These are phyloP conservation scores for Pipistrellus pygmaeus DNA, from an alignment of 2,797 vertebrate genomes.

Conservation along the genomic window DNA sequence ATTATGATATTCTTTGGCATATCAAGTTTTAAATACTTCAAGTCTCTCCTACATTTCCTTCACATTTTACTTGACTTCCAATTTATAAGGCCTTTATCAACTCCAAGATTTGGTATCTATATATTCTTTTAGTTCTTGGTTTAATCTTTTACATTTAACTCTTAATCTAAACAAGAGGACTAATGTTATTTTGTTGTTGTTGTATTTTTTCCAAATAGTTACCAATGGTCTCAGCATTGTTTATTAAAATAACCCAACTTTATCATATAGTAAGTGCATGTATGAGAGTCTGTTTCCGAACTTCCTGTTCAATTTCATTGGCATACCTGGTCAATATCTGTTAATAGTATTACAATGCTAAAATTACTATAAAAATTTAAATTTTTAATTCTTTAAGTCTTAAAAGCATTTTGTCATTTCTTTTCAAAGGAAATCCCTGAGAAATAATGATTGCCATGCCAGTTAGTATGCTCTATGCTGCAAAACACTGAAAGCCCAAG, in stretches of 20 bases:
- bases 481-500: neutral
- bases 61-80: slow-evolving; percentile 32
- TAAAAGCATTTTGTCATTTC: slow-evolving; percentile 24
- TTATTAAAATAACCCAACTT: slow-evolving; percentile 1
- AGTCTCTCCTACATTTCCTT: neutral
- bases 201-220: slow-evolving; percentile 5
- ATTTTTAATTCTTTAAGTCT: neutral
- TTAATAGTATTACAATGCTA: neutral
- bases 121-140: neutral
- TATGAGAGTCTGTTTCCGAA: neutral
- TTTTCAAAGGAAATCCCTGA: neutral
- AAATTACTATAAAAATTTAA: neutral
- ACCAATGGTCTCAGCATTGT: neutral
- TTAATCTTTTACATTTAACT: neutral
- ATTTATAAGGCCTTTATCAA: neutral
- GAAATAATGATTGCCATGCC: neutral
- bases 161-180: neutral
- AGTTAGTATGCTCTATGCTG: neutral
- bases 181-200: neutral
- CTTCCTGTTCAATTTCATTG: slow-evolving; percentile 14
- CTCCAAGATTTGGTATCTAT: neutral
- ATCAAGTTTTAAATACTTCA: slow-evolving; percentile 4
- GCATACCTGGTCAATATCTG: neutral
- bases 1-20: neutral
- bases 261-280: neutral